A percentile compares a stretch with the other conserved stretches of the same genome.
These are phyloP conservation scores for Cyphomyrus discorhynchus DNA, from an alignment of 2,113 vertebrate species.

Conservation along the genomic window DNA sequence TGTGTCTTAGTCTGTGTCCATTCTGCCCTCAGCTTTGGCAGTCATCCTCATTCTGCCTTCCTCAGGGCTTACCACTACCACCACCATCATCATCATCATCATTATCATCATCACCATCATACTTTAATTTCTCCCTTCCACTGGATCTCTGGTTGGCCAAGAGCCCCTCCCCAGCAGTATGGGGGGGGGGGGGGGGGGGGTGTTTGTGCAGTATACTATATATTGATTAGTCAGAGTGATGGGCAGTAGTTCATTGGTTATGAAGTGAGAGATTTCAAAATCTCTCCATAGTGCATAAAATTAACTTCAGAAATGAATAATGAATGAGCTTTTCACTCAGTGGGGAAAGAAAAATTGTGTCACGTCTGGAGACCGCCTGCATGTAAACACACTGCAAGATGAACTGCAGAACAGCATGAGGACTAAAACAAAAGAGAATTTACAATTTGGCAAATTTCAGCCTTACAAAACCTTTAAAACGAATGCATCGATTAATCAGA, in stretches of 20 bases:
- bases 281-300: background rate
- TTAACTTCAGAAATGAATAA: background rate
- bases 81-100: too few relatives aligned
- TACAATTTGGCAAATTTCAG: background rate
- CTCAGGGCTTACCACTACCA: too few relatives aligned
- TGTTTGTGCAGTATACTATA: background rate
- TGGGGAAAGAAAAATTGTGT: background rate
- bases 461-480: background rate
- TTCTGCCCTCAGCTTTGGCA: background rate
- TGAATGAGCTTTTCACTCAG: background rate
- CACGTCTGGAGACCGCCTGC: background rate
- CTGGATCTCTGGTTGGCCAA: background rate
- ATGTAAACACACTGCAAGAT: background rate
- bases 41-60: background rate
- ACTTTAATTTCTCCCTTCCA: background rate
- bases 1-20: background rate
- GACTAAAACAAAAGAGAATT: background rate
- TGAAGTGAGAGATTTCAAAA: background rate
- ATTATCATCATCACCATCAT: background rate
- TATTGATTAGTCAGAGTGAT: background rate
- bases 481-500: background rate
- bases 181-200: background rate
- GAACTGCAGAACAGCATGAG: background rate
- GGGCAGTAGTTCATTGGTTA: background rate
- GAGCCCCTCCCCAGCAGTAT: background rate